Percentiles rank a stretch among this genome's conserved stretches.
Evolutionary conservation across 2,888 invertebrate species (phyloP).

Genomic region (Nomada fucata): DNA sequence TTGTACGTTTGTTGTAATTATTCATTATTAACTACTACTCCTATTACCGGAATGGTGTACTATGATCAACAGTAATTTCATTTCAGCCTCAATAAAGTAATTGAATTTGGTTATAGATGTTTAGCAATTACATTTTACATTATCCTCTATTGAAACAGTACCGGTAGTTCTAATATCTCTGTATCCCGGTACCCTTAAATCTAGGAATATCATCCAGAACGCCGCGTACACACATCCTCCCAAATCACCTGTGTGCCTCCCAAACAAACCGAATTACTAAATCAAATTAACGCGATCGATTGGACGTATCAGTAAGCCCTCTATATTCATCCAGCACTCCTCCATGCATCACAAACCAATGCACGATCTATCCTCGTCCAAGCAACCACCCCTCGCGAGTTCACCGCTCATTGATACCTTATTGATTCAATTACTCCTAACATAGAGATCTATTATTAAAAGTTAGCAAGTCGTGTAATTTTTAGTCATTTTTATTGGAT

Average conservation of each 20-base stretch:
- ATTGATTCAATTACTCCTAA: too few relatives aligned
- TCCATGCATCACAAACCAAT: neutral
- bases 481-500: too few relatives aligned
- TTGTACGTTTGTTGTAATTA: too few relatives aligned
- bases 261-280: conserved; percentile 37
- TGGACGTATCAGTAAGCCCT: conserved; percentile 14
- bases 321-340: neutral
- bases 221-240: neutral
- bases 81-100: too few relatives aligned
- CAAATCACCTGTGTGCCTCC: conserved; percentile 10
- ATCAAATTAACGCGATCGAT: conserved; percentile 32
- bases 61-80: too few relatives aligned
- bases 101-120: too few relatives aligned
- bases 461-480: too few relatives aligned
- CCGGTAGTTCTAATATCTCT: neutral
- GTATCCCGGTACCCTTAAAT: neutral
- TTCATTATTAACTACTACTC: too few relatives aligned
- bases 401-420: neutral
- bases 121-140: neutral
- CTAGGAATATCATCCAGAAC: neutral
- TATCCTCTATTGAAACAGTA: neutral
- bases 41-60: too few relatives aligned
- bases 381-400: neutral
- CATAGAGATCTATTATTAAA: too few relatives aligned
- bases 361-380: neutral